These are phyloP conservation scores for Neomicropteryx cornuta DNA, from an alignment of 1,140 invertebrate species.

Conservation along the genomic window DNA sequence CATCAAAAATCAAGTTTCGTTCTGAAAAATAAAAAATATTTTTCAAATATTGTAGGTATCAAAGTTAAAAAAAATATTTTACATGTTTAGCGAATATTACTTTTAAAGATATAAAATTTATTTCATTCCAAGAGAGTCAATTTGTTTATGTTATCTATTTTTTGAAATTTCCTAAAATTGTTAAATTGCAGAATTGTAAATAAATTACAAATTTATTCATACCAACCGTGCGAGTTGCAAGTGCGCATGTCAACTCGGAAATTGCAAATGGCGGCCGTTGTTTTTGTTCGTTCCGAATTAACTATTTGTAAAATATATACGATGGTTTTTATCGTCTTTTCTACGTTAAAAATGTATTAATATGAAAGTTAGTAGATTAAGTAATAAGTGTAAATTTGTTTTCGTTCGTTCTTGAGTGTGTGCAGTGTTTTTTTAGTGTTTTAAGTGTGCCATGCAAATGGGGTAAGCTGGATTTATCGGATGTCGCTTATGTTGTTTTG, in stretches of 20 bases:
- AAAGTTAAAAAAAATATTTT: too few species aligned
- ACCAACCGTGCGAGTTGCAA: constrained; percentile 27
- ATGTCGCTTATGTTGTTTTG: constrained; percentile 44
- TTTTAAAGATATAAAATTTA: too few species aligned
- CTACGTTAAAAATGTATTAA: constrained; percentile 34
- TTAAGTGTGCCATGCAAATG: constrained; percentile 45
- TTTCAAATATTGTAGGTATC: too few species aligned
- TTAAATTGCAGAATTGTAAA: background rate
- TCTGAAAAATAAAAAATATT: too few species aligned
- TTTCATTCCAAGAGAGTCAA: too few species aligned
- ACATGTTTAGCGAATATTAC: too few species aligned
- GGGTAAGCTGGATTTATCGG: constrained; percentile 43
- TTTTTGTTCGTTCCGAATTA: constrained; percentile 44
- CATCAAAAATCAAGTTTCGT: too few species aligned
- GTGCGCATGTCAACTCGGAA: constrained; percentile 44
- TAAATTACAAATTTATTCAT: background rate
- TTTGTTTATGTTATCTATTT: too few species aligned
- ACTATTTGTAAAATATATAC: constrained; percentile 43
- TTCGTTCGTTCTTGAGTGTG: constrained; percentile 38
- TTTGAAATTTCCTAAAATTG: background rate
- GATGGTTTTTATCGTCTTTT: constrained; percentile 39
- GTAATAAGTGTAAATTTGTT: constrained; percentile 32
- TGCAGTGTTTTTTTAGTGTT: constrained; percentile 39
- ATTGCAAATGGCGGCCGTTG: constrained; percentile 46
- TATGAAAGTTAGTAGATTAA: constrained; percentile 32